These are phyloP conservation scores for Pachyramphus minor DNA, from an alignment of 2,113 vertebrate genomes.

Conservation along the genomic window DNA sequence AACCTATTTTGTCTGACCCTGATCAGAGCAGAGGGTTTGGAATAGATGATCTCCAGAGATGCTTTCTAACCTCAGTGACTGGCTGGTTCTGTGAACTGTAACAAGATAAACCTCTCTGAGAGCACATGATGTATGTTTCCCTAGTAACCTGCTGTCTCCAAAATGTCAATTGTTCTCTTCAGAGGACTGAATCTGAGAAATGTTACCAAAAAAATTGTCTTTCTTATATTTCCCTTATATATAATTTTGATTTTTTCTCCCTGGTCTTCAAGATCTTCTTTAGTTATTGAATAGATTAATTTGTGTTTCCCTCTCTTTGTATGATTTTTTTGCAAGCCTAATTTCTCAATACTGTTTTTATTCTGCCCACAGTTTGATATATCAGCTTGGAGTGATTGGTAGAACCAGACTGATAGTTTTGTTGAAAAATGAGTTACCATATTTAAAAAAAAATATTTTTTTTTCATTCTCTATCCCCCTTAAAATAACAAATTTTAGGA, in stretches of 20 bases:
- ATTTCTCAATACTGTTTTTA: background rate
- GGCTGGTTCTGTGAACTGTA: background rate
- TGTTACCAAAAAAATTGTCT: background rate
- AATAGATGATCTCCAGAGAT: background rate
- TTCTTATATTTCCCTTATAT: background rate
- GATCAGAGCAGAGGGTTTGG: background rate
- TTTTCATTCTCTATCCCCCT: background rate
- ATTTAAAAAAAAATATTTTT: background rate
- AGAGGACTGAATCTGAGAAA: background rate
- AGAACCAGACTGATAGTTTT: background rate
- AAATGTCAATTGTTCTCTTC: background rate
- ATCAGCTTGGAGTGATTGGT: background rate
- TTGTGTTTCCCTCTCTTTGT: background rate
- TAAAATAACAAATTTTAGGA: background rate
- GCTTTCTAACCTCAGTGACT: background rate
- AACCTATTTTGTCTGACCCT: background rate
- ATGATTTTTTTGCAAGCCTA: background rate
- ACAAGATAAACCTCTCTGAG: background rate
- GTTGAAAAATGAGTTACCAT: background rate
- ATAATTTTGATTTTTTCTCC: background rate
- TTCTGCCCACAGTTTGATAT: background rate
- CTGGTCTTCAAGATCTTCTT: background rate
- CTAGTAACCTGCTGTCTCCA: background rate
- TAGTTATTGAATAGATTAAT: background rate
- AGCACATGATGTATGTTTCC: background rate